Conservation (phyloP, 1,140 invertebrate genomes). For the Ridgeia piscesae region DNA sequence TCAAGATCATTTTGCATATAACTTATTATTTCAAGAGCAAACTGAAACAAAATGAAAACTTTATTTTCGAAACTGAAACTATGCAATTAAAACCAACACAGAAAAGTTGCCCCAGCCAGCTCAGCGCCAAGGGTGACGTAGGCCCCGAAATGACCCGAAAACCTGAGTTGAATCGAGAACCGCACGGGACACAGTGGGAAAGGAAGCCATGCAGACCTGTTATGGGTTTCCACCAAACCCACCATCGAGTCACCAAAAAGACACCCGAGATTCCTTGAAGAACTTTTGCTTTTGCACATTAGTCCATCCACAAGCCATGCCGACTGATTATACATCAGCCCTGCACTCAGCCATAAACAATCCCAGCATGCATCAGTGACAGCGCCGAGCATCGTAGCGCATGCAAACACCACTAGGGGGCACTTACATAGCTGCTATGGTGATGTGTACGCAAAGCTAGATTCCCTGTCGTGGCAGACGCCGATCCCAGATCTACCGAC, state of each 20-base stretch:
- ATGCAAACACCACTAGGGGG: background rate
- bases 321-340: slow-evolving; percentile 7
- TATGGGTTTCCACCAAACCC: background rate
- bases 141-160: background rate
- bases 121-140: background rate
- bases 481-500: background rate
- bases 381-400: background rate
- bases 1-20: too few relatives aligned
- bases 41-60: too few relatives aligned
- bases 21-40: too few relatives aligned
- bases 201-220: background rate
- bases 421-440: background rate
- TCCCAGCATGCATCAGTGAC: background rate
- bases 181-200: background rate
- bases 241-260: background rate
- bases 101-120: background rate
- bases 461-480: background rate
- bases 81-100: background rate
- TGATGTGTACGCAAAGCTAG: background rate
- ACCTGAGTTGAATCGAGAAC: background rate
- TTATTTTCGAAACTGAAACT: background rate
- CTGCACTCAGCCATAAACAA: background rate
- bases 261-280: background rate
- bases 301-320: background rate
- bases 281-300: background rate